Evolutionary conservation across 2,797 vertebrate genomes (phyloP), one percentile per base, ranked within the genome.

Genomic region (Euthynnus affinis): DNA sequence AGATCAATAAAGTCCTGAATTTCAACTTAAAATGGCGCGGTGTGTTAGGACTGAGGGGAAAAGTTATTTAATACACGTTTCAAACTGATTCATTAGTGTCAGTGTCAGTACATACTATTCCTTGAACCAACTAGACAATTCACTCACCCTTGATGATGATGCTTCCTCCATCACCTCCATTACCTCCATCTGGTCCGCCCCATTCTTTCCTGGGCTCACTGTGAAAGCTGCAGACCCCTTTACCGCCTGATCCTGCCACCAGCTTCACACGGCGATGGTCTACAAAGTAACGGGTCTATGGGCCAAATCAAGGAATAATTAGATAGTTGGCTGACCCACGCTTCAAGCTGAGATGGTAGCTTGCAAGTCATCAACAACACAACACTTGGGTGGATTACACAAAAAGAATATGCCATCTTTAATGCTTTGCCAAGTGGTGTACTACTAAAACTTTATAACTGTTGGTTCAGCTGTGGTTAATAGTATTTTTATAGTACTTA

Each of bases 181-280:
- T 95, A 5, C 98, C 98, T 5, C 98, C 98, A 18, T 98, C 96
- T 0, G 98, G 98, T 18, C 98, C 98, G 1, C 98, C 98, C 87
- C 96, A 99, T 76, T 97, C 94, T 89, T 99, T 99, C 15, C 98
- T 90, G 22, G 98, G 98, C 65, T 99, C 98, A 1, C 98, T 99
- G 89, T 96, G 92, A 90, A 99, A 99, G 88, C 95, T 96, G 79
- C 92, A 94, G 27, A 74, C 85, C 0, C 98, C 98, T 9, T 90
- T 89, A 2, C 98, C 98, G 2, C 98, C 98, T 0, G 81, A 93
- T 0, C 98, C 98, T 15, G 96, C 98, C 17, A 92, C 58, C 49
- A 98, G 88, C 6, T 89, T 95, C 73, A 99, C 96, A 22, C 83
- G 93, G 2, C 97, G 96, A 1, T 96, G 91, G 93, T 99, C 98